Conservation (phyloP, 2,113 vertebrate species). For the Poeciliopsis turrubarensis region DNA sequence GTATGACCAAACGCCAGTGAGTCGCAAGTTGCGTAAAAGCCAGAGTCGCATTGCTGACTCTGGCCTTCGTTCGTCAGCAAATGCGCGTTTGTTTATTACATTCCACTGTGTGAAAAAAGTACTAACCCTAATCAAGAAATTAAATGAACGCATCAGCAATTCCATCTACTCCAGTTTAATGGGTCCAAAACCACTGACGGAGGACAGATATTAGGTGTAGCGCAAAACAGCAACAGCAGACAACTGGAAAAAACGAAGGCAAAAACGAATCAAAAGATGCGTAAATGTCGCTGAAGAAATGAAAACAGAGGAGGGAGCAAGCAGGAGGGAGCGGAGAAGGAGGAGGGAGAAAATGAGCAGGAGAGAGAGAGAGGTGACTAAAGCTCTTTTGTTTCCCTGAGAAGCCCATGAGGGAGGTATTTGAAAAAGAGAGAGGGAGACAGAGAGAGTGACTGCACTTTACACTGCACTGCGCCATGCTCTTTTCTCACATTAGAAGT, state of each 20-base stretch:
- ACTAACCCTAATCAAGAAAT: slow-evolving; percentile 15
- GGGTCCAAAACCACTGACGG: slow-evolving; percentile 47
- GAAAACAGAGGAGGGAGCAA: slow-evolving; percentile 11
- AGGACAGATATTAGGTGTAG: slow-evolving; percentile 50
- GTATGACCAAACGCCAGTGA: slow-evolving; percentile 24
- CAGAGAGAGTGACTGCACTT: slow-evolving; percentile 48
- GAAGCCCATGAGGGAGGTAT: slow-evolving; percentile 65
- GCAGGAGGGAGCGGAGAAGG: slow-evolving; percentile 5
- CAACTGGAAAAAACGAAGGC: not conserved
- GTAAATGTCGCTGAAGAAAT: slow-evolving; percentile 48
- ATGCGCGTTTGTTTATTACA: slow-evolving; percentile 19
- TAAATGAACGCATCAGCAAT: slow-evolving; percentile 39
- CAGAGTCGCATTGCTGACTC: slow-evolving; percentile 17
- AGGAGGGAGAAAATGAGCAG: slow-evolving; percentile 17
- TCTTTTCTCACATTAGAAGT: slow-evolving; percentile 64
- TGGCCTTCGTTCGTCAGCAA: slow-evolving; percentile 2
- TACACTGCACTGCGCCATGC: slow-evolving; percentile 76
- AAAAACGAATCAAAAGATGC: slow-evolving; percentile 33
- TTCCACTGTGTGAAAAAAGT: not conserved
- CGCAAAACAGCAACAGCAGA: slow-evolving; percentile 37
- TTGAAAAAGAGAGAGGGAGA: slow-evolving; percentile 42
- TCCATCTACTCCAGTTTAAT: slow-evolving; percentile 34
- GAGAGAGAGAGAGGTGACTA: slow-evolving; percentile 54
- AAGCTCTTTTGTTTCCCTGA: slow-evolving; percentile 66
- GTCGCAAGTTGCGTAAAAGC: slow-evolving; percentile 44